Conservation (phyloP, 2,888 invertebrate species). For the Acronicta alni region DNA sequence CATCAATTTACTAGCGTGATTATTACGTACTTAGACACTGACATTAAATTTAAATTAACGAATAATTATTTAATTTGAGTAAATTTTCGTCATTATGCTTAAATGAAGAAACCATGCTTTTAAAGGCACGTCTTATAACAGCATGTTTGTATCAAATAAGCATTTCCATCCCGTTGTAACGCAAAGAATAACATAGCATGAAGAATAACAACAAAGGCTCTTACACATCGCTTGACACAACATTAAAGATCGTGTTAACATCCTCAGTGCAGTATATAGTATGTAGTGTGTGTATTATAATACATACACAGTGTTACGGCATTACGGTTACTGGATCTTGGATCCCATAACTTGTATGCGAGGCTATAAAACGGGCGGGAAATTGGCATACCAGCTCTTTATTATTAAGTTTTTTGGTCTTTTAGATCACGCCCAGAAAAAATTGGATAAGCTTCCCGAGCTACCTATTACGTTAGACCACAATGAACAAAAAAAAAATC, state of each 20-base stretch:
- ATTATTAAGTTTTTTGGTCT: neutral
- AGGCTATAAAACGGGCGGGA: constrained; percentile 37
- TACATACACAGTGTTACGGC: constrained; percentile 31
- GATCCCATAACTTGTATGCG: constrained; percentile 45
- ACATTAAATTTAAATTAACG: no score
- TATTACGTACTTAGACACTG: no score
- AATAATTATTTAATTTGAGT: no score
- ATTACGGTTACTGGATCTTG: constrained; percentile 44
- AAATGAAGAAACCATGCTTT: no score
- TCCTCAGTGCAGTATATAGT: constrained; percentile 17
- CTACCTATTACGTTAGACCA: no score
- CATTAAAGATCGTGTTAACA: constrained; percentile 47
- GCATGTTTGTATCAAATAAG: neutral
- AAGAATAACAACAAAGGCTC: constrained; percentile 29
- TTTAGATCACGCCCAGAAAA: neutral
- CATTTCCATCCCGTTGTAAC: neutral
- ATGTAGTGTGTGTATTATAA: constrained; percentile 21
- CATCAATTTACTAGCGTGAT: no score
- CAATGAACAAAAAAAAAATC: no score
- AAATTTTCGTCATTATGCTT: no score
- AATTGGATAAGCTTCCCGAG: no score
- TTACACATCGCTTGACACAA: constrained; percentile 36
- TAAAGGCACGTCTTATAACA: neutral
- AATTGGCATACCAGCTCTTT: constrained; percentile 3
- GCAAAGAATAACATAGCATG: constrained; percentile 18